Base-by-base conservation (phyloP, 2,888 invertebrate genomes). In the Amphiduros pacificus region DNA sequence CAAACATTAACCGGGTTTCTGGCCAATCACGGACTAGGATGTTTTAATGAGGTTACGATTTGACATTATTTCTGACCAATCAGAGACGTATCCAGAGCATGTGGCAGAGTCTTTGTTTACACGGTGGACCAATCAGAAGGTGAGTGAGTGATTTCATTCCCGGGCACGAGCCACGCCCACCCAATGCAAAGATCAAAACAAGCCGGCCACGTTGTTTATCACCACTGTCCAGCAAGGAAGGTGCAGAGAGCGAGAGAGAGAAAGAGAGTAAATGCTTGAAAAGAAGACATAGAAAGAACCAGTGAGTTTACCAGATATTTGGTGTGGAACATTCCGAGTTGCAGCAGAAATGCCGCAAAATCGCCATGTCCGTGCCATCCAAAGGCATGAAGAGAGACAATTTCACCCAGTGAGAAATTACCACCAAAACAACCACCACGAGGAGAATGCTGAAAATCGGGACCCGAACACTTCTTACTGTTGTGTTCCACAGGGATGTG, bases 401-500 rank as follows among this genome's bases (percentile, higher is more conserved):
- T n/a, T n/a, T 4, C 41, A 40, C 26, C 11, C 36, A 36, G 11
- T 36, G 11, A 9, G 11, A 36, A 28, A 55, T 27, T 27, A 40
- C 9, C 55, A 55, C 55, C 56, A 56, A 6, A 22, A 56, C 49
- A 44, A 48, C 4, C 11, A 2, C 20, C 29, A 28, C 28, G 26
- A 22, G 2, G 44, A 14, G 17, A 27, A 56, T 1, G 9, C 20
- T 26, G 26, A 55, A 24, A 55, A 55, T 36, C 55, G 22, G 28
- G 56, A 56, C 32, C 56, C 49, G n/a, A 48, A 56, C 56, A 29
- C 28, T 4, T 36, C 31, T 22, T 59, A 63, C 29, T 68, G 68
- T 44, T 68, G 64, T 40, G 56, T 62, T 29, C 68, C 68, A 5
- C 31, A 28, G 17, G 68, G 66, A n/a, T 68, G 68, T 28, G 50